phyloP scores from a whole-genome alignment of 2,888 invertebrate species.

The Psylliodes chrysocephalus region DNA sequence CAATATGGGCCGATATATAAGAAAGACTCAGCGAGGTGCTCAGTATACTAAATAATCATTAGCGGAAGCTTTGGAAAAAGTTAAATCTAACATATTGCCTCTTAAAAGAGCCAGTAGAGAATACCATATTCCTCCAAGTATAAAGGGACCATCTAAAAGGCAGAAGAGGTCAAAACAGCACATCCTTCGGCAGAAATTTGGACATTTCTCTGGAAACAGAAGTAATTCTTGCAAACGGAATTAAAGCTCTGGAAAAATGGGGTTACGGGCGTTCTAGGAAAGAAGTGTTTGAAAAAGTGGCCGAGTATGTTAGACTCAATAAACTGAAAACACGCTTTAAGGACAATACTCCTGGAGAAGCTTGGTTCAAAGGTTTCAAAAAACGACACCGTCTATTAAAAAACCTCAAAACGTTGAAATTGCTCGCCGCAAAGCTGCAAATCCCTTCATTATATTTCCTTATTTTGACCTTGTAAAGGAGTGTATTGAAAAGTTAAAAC shows the following conservation, averaged over 20 bases:
- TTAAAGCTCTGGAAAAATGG: slow-evolving; percentile 46
- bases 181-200: slow-evolving; percentile 2
- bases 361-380: slow-evolving; percentile 48
- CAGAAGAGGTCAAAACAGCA: slow-evolving; percentile 2
- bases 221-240: not conserved
- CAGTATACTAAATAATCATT: not conserved
- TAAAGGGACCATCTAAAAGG: slow-evolving; percentile 11
- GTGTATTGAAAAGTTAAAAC: not conserved
- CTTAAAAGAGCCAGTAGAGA: slow-evolving; percentile 3
- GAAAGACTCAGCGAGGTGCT: slow-evolving; percentile 3
- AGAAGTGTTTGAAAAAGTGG: slow-evolving; percentile 45
- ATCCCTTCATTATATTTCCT: slow-evolving; percentile 46
- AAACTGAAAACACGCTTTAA: no score
- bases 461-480: slow-evolving; percentile 42
- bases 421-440: slow-evolving; percentile 46
- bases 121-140: slow-evolving; percentile 3
- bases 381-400: slow-evolving; percentile 52
- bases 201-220: slow-evolving; percentile 3
- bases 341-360: slow-evolving; percentile 36
- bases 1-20: slow-evolving; percentile 8
- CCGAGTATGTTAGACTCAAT: slow-evolving; percentile 15
- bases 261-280: no score
- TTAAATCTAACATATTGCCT: not conserved
- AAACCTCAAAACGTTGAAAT: slow-evolving; percentile 55
- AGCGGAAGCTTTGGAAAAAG: not conserved